A percentile compares a stretch with the other conserved stretches of the same genome.
These are phyloP conservation scores for Hormaphis cornu DNA, from an alignment of 1,140 invertebrate genomes.

Conservation along the genomic window DNA sequence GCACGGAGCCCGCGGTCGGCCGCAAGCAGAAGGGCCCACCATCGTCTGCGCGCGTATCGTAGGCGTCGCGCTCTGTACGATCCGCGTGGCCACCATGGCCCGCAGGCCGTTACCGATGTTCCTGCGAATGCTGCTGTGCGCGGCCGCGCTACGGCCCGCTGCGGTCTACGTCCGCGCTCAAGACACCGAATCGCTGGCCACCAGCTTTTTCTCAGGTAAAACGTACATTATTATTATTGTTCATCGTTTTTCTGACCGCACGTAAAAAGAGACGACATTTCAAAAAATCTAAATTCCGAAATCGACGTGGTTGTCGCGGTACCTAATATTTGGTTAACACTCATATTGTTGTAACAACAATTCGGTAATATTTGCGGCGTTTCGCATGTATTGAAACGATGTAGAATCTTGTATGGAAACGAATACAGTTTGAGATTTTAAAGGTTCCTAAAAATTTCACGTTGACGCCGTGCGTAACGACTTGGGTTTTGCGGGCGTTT, in stretches of 20 bases:
- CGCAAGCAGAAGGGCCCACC: not conserved
- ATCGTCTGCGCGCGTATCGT: not conserved
- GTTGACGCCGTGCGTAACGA: no score
- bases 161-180: constrained; percentile 33
- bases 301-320: no score
- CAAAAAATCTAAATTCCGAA: no score
- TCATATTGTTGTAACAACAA: no score
- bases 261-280: no score
- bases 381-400: no score
- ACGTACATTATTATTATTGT: not conserved
- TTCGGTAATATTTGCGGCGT: no score
- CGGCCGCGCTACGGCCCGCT: not conserved
- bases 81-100: not conserved
- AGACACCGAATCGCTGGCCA: constrained; percentile 62
- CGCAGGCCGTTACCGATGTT: not conserved
- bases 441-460: no score
- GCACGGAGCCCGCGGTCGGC: not conserved
- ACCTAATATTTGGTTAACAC: no score
- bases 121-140: not conserved
- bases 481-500: no score
- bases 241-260: not conserved
- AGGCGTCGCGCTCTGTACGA: not conserved
- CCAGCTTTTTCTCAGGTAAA: constrained; percentile 67
- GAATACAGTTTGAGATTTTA: no score
- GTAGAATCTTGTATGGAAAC: no score